phyloP scores from a whole-genome alignment of 1,140 invertebrate species.

The Bombus breviceps region DNA sequence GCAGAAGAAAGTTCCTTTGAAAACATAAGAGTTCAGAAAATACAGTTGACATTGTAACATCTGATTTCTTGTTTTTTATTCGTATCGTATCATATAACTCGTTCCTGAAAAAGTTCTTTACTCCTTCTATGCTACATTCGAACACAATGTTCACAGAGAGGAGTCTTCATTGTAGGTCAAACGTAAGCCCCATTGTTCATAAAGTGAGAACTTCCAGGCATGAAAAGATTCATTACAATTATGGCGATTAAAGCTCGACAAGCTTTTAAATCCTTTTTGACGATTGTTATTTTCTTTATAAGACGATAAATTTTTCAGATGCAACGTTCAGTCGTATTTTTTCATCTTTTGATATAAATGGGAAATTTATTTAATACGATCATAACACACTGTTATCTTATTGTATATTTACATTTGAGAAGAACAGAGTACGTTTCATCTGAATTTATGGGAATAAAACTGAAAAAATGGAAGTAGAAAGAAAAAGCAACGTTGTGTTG shows the following conservation, averaged over 20 bases:
- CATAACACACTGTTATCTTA: background rate
- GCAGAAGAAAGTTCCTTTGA: too few species aligned
- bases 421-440: too few species aligned
- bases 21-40: background rate
- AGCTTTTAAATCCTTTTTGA: background rate
- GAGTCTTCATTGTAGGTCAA: background rate
- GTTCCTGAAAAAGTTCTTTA: background rate
- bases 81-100: background rate
- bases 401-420: background rate
- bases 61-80: background rate
- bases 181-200: background rate
- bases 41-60: background rate
- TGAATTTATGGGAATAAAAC: background rate
- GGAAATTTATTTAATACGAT: background rate
- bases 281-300: background rate
- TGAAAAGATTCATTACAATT: slow-evolving; percentile 22
- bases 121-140: background rate
- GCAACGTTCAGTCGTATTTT: background rate
- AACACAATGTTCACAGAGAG: background rate
- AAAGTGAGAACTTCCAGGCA: background rate
- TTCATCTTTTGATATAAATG: background rate
- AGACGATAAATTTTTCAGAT: background rate
- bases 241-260: slow-evolving; percentile 1
- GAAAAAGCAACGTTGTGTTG: background rate
- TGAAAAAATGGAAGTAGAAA: background rate